A percentile compares a stretch with the other conserved stretches of the same genome.
Conservation (phyloP, 2,797 vertebrate species). For the Cyclura pinguis region DNA sequence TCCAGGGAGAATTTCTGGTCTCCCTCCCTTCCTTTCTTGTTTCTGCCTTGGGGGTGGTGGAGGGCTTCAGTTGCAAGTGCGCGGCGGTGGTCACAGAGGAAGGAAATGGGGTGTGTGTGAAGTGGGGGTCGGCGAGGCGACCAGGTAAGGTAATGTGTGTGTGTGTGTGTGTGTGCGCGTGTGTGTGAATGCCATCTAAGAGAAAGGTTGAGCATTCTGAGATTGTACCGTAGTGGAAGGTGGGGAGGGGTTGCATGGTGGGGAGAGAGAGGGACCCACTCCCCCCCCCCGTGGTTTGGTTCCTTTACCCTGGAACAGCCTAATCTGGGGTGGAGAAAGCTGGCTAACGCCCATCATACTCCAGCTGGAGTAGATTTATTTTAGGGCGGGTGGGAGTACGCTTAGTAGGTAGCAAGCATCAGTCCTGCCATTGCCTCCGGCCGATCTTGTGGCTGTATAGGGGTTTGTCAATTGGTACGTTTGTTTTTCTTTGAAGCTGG, state of each 20-base stretch:
- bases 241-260: neutral
- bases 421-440: neutral
- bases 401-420: neutral
- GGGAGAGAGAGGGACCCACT: too few species aligned
- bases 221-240: neutral
- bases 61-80: too few species aligned
- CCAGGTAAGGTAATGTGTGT: slow-evolving; percentile 18
- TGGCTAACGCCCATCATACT: slow-evolving; percentile 43
- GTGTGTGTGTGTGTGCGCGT: neutral
- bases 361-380: neutral
- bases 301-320: neutral
- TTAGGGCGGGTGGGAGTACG: neutral
- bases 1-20: neutral
- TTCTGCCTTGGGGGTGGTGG: too few species aligned
- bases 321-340: slow-evolving; percentile 15
- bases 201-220: neutral
- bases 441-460: neutral
- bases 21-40: neutral
- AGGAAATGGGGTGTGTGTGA: too few species aligned
- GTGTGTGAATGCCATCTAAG: neutral
- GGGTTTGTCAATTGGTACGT: neutral
- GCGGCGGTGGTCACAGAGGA: too few species aligned
- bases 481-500: neutral
- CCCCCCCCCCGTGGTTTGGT: neutral
- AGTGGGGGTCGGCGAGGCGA: neutral